Evolutionary conservation across 2,888 invertebrate genomes (phyloP).

Genomic region (Polylopha cassiicola): DNA sequence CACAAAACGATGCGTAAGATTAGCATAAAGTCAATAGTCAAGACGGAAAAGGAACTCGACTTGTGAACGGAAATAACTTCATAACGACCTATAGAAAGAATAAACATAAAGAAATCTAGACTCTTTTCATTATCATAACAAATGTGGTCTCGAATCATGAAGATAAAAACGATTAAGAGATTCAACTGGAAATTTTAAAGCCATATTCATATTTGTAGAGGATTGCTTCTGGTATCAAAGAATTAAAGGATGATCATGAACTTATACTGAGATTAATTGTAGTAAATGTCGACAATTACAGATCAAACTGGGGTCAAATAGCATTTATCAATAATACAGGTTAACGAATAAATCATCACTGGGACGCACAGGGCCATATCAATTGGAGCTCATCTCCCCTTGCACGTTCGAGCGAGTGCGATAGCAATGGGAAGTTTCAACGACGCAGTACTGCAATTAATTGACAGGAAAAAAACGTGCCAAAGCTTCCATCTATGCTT

Average conservation of each 20-base stretch:
- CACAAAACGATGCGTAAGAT: slow-evolving; percentile 7
- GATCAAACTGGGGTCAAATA: slow-evolving; percentile 56
- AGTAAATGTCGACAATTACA: slow-evolving; percentile 31
- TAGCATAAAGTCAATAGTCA: slow-evolving; percentile 20
- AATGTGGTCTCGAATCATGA: no score
- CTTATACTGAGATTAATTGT: slow-evolving; percentile 8
- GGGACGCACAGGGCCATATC: slow-evolving; percentile 64
- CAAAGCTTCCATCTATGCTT: no score
- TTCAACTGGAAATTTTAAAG: no score
- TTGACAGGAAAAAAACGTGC: slow-evolving; percentile 12
- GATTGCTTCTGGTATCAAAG: no score
- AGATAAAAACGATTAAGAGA: no score
- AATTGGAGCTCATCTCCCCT: slow-evolving; percentile 45
- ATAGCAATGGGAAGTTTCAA: slow-evolving; percentile 32
- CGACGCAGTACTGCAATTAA: slow-evolving; percentile 25
- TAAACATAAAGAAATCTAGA: no score
- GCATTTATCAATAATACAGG: slow-evolving; percentile 56
- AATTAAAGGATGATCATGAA: slow-evolving; percentile 9
- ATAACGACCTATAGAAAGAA: no score
- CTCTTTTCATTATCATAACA: no score
- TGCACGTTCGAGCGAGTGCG: slow-evolving; percentile 33
- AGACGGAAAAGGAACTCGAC: slow-evolving; percentile 16
- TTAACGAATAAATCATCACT: slow-evolving; percentile 69
- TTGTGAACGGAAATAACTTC: slow-evolving; percentile 5
- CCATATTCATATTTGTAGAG: no score